Evolutionary conservation across 2,888 invertebrate genomes (phyloP), one percentile per base, ranked within the genome.

Genomic region (Amiota communis): DNA sequence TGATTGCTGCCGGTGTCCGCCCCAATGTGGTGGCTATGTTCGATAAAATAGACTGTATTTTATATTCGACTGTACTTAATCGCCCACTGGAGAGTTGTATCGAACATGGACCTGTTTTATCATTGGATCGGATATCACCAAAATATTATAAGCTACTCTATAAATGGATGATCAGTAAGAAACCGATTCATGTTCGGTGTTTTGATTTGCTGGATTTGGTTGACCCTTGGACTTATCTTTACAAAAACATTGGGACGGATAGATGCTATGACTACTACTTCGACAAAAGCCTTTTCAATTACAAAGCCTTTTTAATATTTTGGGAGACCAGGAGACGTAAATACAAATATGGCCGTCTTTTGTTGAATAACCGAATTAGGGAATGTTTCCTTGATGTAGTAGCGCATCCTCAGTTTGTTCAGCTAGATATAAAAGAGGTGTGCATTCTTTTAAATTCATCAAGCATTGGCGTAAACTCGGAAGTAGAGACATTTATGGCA

Each of bases 101-200:
- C n/a, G n/a, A n/a, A n/a, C n/a, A n/a, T n/a, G 49, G 72, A 8
- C 76, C 88, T 4, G 77, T 87, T 12, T 65, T 89, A 56, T 87
- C 89, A 0, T 67, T 73, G 87, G 84, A 88, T 36, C 90, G 87
- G 74, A 91, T 93, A 0, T 90, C 91, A 1, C 89, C 92, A 0
- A 90, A 91, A 76, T 92, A 95, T 1, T 95, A 95, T 84, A 92
- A 92, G 69, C 92, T 93, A 76, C 93, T 95, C 70, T 96, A 95
- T 88, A 93, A 95, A 79, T 96, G 95, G 95, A 95, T 95, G 95
- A 92, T 95, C 79, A 93, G 93, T 4, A 93, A 93, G 78, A 92
- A 92, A 77, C 93, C 93, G 71, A 89, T 23, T 23, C 23, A 93
- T 3, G 3, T 23, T 23, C 2, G 23, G 3, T 23, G 23, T 23